A percentile compares a stretch with the other conserved stretches of the same genome.
Evolutionary conservation across 2,113 vertebrate species (phyloP).

Genomic region (Cochlearius cochlearius): DNA sequence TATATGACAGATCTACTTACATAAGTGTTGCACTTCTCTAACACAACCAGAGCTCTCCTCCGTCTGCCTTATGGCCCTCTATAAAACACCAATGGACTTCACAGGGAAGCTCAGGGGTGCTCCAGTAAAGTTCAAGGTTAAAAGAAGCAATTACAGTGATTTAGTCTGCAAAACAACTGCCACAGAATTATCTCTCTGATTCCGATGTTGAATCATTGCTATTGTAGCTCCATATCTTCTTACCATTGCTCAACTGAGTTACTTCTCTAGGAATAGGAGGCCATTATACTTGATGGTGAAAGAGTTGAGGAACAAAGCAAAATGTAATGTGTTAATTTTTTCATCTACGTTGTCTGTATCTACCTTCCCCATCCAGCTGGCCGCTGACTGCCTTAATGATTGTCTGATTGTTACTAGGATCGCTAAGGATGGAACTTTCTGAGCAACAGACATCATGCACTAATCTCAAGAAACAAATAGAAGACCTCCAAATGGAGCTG

Average conservation of each 20-base stretch:
- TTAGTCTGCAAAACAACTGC: neutral
- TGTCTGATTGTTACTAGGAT: conserved; percentile 74
- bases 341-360: neutral
- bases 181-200: neutral
- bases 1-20: neutral
- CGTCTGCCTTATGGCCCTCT: neutral
- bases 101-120: neutral
- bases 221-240: neutral
- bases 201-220: neutral
- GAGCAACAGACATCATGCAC: conserved; percentile 84
- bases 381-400: neutral
- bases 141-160: neutral
- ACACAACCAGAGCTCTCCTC: neutral
- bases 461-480: conserved; percentile 86
- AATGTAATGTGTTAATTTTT: neutral
- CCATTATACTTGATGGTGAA: neutral
- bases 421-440: conserved; percentile 83
- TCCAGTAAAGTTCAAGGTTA: neutral
- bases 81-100: neutral
- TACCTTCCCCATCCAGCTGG: neutral
- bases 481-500: conserved; percentile 82
- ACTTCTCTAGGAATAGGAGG: neutral
- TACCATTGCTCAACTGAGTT: neutral
- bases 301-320: neutral
- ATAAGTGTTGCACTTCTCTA: neutral